Evolutionary conservation across 2,797 vertebrate species (phyloP).

Genomic region (Arrhamphus sclerolepis): DNA sequence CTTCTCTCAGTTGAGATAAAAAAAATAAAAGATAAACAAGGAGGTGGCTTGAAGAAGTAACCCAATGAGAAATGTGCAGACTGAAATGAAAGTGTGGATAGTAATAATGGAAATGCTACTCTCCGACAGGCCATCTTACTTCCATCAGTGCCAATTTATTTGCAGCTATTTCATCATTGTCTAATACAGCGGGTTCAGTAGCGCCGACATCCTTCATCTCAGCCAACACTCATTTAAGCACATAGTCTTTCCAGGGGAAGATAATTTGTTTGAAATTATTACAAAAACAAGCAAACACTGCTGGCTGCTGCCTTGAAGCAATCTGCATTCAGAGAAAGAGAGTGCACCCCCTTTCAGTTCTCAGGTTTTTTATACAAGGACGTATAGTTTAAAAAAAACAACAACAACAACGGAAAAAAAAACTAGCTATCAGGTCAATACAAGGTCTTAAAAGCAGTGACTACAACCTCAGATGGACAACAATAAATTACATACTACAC

Average conservation of each 20-base stretch:
- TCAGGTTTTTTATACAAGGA: too few species aligned
- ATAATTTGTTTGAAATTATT: conserved; percentile 35
- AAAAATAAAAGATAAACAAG: conserved; percentile 11
- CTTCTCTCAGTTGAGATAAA: conserved; percentile 1
- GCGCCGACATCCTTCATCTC: conserved; percentile 20
- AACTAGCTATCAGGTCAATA: too few species aligned
- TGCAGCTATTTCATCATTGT: conserved; percentile 40
- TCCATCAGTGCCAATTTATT: conserved; percentile 36
- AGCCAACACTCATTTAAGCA: conserved; percentile 26
- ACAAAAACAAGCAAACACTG: conserved; percentile 16
- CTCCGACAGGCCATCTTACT: conserved; percentile 31
- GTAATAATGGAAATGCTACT: conserved; percentile 44
- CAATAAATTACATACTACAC: too few species aligned
- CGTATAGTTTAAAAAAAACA: too few species aligned
- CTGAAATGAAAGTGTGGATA: conserved; percentile 35
- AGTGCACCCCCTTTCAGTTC: too few species aligned
- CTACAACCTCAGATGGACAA: too few species aligned
- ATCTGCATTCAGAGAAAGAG: too few species aligned
- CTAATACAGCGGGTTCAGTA: conserved; percentile 27
- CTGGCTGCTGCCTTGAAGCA: background rate
- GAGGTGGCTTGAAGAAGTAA: conserved; percentile 5
- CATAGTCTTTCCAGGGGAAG: conserved; percentile 16
- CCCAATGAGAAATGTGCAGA: conserved; percentile 25
- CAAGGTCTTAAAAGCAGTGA: too few species aligned
- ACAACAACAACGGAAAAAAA: too few species aligned